These are phyloP conservation scores for Delichon dasypus DNA, from an alignment of 2,797 vertebrate genomes.

Conservation along the genomic window DNA sequence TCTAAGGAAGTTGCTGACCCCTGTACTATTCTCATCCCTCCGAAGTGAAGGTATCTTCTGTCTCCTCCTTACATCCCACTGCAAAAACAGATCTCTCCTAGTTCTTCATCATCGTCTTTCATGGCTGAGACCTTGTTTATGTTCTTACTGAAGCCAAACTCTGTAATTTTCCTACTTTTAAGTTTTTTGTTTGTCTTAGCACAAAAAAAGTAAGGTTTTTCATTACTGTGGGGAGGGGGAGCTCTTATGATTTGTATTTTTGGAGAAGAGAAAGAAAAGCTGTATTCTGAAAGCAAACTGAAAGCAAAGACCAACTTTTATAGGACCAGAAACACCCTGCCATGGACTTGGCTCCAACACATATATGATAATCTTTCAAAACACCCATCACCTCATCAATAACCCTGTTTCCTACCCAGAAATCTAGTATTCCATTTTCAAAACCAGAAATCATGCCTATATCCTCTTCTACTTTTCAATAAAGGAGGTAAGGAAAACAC, in stretches of 20 bases:
- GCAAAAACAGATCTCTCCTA: not conserved
- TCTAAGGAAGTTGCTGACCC: not conserved
- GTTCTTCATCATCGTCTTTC: not conserved
- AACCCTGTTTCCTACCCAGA: not conserved
- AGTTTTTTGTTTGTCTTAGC: not conserved
- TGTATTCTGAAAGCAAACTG: not conserved
- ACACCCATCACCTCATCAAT: not conserved
- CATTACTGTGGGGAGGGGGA: not conserved
- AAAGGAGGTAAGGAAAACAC: not conserved
- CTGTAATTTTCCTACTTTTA: not conserved
- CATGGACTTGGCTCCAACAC: not conserved
- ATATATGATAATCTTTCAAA: not conserved
- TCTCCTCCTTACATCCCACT: not conserved
- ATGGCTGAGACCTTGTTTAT: not conserved
- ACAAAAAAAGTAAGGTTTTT: not conserved
- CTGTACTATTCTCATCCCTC: not conserved
- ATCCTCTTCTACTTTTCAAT: not conserved
- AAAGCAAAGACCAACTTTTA: not conserved
- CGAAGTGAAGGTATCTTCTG: accelerated
- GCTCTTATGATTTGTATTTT: not conserved
- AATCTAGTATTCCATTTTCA: not conserved
- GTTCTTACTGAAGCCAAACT: not conserved
- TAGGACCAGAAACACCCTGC: not conserved
- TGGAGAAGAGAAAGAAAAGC: not conserved
- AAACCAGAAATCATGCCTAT: not conserved